phyloP scores from a whole-genome alignment of 2,797 vertebrate genomes.

The Gymnothorax reevesii region DNA sequence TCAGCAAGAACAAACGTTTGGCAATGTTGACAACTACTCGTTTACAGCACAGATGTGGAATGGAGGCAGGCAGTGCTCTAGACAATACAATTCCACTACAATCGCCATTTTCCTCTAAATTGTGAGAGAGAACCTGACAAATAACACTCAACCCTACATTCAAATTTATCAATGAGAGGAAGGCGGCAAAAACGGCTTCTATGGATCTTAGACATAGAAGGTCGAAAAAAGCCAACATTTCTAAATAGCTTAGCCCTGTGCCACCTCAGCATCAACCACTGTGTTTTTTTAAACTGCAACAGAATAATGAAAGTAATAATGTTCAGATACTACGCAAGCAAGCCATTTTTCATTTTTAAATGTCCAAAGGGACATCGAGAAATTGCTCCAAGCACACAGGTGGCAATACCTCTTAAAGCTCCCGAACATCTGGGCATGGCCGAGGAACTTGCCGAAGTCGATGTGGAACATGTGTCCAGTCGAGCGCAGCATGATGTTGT shows the following conservation, averaged over 20 bases:
- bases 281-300: background rate
- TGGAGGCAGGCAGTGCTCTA: too few species aligned
- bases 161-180: background rate
- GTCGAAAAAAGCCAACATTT: background rate
- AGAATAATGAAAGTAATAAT: background rate
- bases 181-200: background rate
- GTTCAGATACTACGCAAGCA: too few species aligned
- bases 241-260: background rate
- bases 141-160: too few species aligned
- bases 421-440: conserved; percentile 98
- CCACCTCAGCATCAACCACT: background rate
- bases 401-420: conserved; percentile 89
- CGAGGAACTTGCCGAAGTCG: conserved; percentile 96
- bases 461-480: conserved; percentile 99
- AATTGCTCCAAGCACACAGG: background rate
- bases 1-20: too few species aligned
- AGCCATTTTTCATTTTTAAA: too few species aligned
- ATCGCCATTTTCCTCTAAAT: too few species aligned
- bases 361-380: background rate
- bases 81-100: too few species aligned
- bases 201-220: background rate
- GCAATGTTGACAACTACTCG: too few species aligned
- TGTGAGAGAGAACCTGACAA: too few species aligned
- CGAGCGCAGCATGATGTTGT: conserved; percentile 98
- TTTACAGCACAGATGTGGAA: too few species aligned